A percentile compares a stretch with the other conserved stretches of the same genome.
Conservation (phyloP, 2,888 invertebrate genomes). For the Pachydiplax longipennis region DNA sequence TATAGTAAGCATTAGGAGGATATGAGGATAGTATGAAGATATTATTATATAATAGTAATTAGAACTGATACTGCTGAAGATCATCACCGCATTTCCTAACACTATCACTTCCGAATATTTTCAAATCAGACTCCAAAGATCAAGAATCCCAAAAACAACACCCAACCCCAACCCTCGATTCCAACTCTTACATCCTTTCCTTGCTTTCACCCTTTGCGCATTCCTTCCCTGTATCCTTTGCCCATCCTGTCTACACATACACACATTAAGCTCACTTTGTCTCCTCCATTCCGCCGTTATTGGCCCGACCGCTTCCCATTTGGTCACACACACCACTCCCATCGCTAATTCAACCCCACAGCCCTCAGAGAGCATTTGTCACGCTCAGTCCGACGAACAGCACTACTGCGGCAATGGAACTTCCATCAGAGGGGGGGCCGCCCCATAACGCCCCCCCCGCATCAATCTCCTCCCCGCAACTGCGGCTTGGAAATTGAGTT, state of each 20-base stretch:
- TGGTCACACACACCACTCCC: neutral
- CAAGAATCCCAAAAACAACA: no score
- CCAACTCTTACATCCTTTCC: no score
- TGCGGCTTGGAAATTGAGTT: neutral
- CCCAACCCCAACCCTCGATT: no score
- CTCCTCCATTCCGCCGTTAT: neutral
- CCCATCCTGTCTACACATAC: neutral
- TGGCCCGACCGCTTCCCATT: neutral
- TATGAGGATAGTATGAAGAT: no score
- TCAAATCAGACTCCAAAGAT: no score
- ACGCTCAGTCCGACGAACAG: neutral
- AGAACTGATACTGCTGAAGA: no score
- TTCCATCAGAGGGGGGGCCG: neutral
- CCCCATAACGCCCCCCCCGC: neutral
- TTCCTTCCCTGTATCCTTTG: neutral
- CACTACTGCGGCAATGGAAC: neutral
- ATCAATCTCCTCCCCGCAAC: neutral
- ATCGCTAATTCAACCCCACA: neutral
- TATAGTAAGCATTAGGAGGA: no score
- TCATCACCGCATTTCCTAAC: no score
- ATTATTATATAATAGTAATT: no score
- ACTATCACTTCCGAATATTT: no score
- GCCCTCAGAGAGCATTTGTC: neutral
- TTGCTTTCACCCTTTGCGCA: no score
- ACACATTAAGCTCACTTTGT: constrained; percentile 1